A percentile compares a stretch with the other conserved stretches of the same genome.
Evolutionary conservation across 2,797 vertebrate species (phyloP).

Genomic region (Pipistrellus pygmaeus): DNA sequence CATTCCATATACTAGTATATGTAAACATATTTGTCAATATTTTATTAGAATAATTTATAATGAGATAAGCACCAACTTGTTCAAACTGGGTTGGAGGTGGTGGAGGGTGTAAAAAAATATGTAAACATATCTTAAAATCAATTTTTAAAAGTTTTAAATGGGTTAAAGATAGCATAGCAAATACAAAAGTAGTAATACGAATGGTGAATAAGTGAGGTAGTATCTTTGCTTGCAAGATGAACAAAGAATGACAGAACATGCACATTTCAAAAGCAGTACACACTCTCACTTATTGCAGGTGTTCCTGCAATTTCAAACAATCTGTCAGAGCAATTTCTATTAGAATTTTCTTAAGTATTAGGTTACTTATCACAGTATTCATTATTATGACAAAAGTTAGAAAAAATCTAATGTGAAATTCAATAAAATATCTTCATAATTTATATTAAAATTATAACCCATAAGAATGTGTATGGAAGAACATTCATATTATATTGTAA

Average conservation of each 20-base stretch:
- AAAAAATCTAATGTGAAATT: background rate
- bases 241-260: background rate
- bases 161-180: background rate
- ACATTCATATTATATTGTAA: background rate
- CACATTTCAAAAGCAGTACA: background rate
- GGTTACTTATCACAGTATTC: background rate
- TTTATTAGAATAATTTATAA: background rate
- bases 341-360: background rate
- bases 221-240: background rate
- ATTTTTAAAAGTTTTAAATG: slow-evolving; percentile 9
- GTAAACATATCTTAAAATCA: background rate
- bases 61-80: background rate
- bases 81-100: background rate
- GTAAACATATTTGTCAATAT: slow-evolving; percentile 15
- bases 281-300: background rate
- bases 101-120: background rate
- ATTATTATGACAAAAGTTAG: background rate
- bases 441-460: slow-evolving; percentile 15
- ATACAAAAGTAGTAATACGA: slow-evolving; percentile 3
- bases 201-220: background rate
- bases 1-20: background rate
- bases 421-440: background rate
- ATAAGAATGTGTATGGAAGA: background rate
- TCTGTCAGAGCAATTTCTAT: background rate
- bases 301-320: background rate